A percentile compares a stretch with the other conserved stretches of the same genome.
phyloP scores from a whole-genome alignment of 1,140 invertebrate species.

The Drosophila micromelanica region DNA sequence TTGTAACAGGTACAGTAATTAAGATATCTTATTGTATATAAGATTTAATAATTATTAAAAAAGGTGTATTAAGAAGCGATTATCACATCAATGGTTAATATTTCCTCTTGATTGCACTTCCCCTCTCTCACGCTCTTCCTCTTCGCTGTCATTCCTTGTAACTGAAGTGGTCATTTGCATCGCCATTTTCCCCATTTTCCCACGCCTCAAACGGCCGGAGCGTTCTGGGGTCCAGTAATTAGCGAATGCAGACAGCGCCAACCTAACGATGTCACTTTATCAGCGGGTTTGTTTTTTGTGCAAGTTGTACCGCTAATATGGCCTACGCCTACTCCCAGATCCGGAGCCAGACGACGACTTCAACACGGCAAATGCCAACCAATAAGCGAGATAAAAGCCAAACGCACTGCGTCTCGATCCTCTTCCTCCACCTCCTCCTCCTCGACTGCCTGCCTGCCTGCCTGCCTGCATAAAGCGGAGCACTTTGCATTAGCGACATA shows the following conservation, averaged over 20 bases:
- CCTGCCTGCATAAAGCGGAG: slow-evolving; percentile 73
- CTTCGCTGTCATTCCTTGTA: neutral
- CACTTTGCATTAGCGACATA: slow-evolving; percentile 83
- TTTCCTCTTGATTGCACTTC: neutral
- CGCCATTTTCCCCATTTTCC: slow-evolving; percentile 54
- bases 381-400: slow-evolving; percentile 70
- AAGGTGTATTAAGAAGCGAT: slow-evolving; percentile 4
- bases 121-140: neutral
- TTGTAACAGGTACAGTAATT: neutral
- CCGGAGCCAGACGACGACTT: slow-evolving; percentile 37
- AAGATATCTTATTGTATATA: too few species aligned
- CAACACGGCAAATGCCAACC: slow-evolving; percentile 55
- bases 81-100: slow-evolving; percentile 23
- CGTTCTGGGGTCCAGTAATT: slow-evolving; percentile 60
- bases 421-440: slow-evolving; percentile 21
- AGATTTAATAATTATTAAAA: neutral
- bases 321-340: slow-evolving; percentile 73
- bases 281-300: slow-evolving; percentile 76
- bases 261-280: slow-evolving; percentile 80
- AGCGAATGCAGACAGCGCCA: slow-evolving; percentile 76
- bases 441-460: neutral
- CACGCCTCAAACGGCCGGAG: slow-evolving; percentile 54
- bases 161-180: slow-evolving; percentile 28
- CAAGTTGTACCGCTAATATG: slow-evolving; percentile 81
- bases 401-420: slow-evolving; percentile 62